Conservation (phyloP, 2,888 invertebrate genomes). For the Tachina grossa region DNA sequence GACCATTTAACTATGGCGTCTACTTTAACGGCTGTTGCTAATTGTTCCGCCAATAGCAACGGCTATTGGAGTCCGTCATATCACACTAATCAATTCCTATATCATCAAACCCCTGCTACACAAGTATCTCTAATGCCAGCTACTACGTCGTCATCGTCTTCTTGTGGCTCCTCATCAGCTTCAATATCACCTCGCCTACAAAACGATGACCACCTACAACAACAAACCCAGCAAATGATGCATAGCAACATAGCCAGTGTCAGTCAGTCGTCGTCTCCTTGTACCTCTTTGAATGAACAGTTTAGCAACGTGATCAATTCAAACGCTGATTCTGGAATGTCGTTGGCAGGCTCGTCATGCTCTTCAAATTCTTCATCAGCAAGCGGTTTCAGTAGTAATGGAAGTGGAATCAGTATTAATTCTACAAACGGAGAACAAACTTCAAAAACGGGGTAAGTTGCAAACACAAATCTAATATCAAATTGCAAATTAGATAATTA, state of each 20-base stretch:
- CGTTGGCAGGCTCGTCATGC: neutral
- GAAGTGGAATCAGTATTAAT: constrained; percentile 14
- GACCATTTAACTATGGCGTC: constrained; percentile 67
- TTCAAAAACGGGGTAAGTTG: constrained; percentile 46
- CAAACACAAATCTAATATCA: neutral
- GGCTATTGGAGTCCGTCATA: constrained; percentile 71
- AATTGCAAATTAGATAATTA: neutral
- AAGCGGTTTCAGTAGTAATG: constrained; percentile 25
- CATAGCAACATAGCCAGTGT: constrained; percentile 7
- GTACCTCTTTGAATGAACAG: constrained; percentile 47
- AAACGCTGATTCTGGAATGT: constrained; percentile 14
- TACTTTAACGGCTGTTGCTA: constrained; percentile 48
- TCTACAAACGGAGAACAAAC: constrained; percentile 13
- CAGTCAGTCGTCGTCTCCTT: constrained; percentile 45
- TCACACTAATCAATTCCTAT: constrained; percentile 51
- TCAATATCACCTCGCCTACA: constrained; percentile 68
- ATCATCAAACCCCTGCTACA: constrained; percentile 58
- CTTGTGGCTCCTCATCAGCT: constrained; percentile 62
- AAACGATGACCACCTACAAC: constrained; percentile 56
- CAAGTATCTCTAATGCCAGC: constrained; percentile 42
- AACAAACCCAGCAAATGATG: constrained; percentile 39
- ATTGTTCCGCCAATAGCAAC: constrained; percentile 44
- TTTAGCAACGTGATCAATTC: constrained; percentile 15
- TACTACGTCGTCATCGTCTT: constrained; percentile 50
- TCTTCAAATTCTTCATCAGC: constrained; percentile 55